Base-by-base conservation (phyloP, 1,140 invertebrate species). In the Stenopsyche tienmushanensis region DNA sequence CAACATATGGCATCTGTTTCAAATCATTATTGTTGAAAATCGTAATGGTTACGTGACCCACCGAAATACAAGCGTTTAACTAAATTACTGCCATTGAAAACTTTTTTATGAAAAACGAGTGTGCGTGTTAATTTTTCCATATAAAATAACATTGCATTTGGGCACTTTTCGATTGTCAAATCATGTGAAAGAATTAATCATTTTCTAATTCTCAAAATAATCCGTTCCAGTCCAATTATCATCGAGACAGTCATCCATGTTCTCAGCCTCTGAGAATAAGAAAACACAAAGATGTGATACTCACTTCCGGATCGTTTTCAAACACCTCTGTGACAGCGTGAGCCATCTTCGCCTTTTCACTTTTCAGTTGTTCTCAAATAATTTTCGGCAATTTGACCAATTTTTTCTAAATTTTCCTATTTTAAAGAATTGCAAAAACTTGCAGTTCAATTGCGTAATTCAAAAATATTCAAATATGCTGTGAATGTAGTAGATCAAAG, bases 161-260 rank as follows among this genome's bases (percentile, higher is more conserved):
- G n/a, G n/a, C n/a, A n/a, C n/a, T n/a, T n/a, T n/a, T n/a, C n/a
- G n/a, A n/a, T n/a, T n/a, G n/a, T n/a, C n/a, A n/a, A n/a, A n/a
- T n/a, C n/a, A 47, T 60, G 42, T 47, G 42, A 60, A 57, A 60
- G 24, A 25, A 59, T 18, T 21, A 25, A 57, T 25, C 53, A 42
- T n/a, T 57, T 42, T 57, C 21, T 23, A 10, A 18, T 47, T 58
- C 42, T 21, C 42, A 60, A 47, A 60, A 60, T 60, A 60, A 60
- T 60, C 57, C 57, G 57, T 60, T 60, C 39, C 23, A 34, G 41
- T 60, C 57, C 42, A 47, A 47, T 60, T 60, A 47, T 49, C 29
- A 18, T 21, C 18, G 21, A 47, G 57, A 60, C 57, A 60, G 23
- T 60, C 42, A 60, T 60, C 57, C 57, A 23, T 49, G 42, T 60